Conservation (phyloP, 2,888 invertebrate genomes). For the Tetragnatha montana region DNA sequence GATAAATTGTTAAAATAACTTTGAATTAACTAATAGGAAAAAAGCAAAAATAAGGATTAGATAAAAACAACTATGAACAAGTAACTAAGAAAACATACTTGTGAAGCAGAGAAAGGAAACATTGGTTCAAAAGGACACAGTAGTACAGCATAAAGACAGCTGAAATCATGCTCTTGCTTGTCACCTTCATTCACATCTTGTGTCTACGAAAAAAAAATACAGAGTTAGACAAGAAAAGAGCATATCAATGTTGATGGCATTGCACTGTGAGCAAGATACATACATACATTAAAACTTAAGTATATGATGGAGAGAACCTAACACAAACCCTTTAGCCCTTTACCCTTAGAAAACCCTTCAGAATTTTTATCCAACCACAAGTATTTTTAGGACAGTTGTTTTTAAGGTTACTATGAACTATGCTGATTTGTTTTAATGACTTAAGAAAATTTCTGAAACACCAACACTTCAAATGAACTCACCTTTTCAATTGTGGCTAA, state of each 20-base stretch:
- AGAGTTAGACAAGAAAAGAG: background rate
- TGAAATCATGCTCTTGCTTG: conserved; percentile 62
- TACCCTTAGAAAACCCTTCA: no score
- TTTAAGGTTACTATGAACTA: no score
- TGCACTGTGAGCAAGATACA: no score
- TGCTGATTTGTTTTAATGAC: no score
- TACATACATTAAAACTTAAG: no score
- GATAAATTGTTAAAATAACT: background rate
- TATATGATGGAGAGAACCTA: no score
- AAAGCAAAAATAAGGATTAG: background rate
- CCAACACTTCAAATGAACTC: background rate
- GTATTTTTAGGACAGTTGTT: no score
- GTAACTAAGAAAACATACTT: conserved; percentile 26
- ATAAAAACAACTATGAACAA: background rate
- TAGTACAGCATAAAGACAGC: conserved; percentile 54
- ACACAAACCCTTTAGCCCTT: no score
- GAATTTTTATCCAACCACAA: no score
- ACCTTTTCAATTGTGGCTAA: conserved; percentile 59
- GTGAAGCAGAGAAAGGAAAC: conserved; percentile 37
- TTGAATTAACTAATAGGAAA: background rate
- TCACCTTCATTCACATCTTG: conserved; percentile 69
- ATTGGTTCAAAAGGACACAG: conserved; percentile 58
- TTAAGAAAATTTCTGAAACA: background rate
- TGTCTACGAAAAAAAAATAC: conserved; percentile 39
- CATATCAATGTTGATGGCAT: no score